These are phyloP conservation scores for Lithophane leautieri DNA, from an alignment of 2,888 invertebrate genomes.

Conservation along the genomic window DNA sequence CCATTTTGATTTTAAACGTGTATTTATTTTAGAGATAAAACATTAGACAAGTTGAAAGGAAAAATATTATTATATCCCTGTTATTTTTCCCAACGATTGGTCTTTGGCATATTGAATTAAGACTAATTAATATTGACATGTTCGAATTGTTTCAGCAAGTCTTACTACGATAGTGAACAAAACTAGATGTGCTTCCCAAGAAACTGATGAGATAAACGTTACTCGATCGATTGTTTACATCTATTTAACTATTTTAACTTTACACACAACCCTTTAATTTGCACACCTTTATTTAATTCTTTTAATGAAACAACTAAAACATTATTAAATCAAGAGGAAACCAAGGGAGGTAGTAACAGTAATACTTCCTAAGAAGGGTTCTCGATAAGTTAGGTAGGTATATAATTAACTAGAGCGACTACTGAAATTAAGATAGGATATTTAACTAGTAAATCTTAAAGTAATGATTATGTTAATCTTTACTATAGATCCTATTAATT, in stretches of 20 bases:
- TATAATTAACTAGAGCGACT: constrained; percentile 83
- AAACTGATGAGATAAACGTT: constrained; percentile 77
- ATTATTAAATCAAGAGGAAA: constrained; percentile 74
- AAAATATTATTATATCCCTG: constrained; percentile 87
- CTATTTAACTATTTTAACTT: constrained; percentile 89
- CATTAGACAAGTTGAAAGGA: constrained; percentile 80
- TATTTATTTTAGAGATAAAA: constrained; percentile 62
- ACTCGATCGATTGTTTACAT: constrained; percentile 84
- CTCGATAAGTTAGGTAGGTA: constrained; percentile 74
- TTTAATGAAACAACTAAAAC: constrained; percentile 81
- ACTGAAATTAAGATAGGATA: constrained; percentile 87
- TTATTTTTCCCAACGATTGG: constrained; percentile 88
- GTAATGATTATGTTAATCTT: constrained; percentile 89
- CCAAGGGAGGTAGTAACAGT: constrained; percentile 74
- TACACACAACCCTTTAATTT: constrained; percentile 91
- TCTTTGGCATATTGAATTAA: constrained; percentile 88
- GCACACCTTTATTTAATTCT: constrained; percentile 87
- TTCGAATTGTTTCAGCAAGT: constrained; percentile 76
- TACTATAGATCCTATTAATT: constrained; percentile 87
- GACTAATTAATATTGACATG: constrained; percentile 80
- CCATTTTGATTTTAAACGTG: constrained; percentile 70
- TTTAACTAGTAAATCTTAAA: constrained; percentile 86
- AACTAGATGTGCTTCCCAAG: constrained; percentile 73
- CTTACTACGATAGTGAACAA: constrained; percentile 71
- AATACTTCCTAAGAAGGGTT: constrained; percentile 79